These are phyloP conservation scores for Epirrhoe alternata DNA, from an alignment of 2,888 invertebrate species.

Conservation along the genomic window DNA sequence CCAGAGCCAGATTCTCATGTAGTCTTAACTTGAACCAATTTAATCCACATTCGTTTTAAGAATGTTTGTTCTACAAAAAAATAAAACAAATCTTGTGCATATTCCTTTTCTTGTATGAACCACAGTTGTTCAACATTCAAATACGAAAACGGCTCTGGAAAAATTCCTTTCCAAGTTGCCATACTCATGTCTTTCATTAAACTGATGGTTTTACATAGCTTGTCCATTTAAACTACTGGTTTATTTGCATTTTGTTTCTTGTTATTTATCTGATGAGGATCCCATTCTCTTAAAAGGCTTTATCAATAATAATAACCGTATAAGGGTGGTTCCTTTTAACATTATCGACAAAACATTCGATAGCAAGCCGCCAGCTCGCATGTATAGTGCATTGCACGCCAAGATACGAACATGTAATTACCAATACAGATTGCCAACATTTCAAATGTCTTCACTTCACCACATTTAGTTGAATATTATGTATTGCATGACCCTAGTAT, in stretches of 20 bases:
- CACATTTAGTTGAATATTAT: conserved; percentile 1
- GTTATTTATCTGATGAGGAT: conserved; percentile 10
- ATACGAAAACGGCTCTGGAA: conserved; percentile 36
- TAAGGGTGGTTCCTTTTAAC: conserved; percentile 12
- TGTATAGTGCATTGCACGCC: conserved; percentile 17
- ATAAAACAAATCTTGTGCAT: conserved; percentile 39
- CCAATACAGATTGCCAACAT: conserved; percentile 15
- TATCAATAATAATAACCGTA: conserved; percentile 16
- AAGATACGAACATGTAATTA: conserved; percentile 13
- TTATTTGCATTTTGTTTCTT: conserved; percentile 29
- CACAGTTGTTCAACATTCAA: conserved; percentile 34
- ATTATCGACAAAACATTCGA: conserved; percentile 21
- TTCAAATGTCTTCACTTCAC: conserved; percentile 20
- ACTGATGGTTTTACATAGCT: conserved; percentile 27
- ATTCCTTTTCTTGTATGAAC: conserved; percentile 34
- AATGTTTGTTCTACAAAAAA: conserved; percentile 47
- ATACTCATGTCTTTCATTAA: conserved; percentile 38
- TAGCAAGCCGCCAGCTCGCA: conserved; percentile 14
- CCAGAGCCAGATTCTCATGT: conserved; percentile 63
- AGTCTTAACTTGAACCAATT: conserved; percentile 63
- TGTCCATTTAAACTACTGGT: conserved; percentile 28
- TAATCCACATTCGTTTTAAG: conserved; percentile 57
- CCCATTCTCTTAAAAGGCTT: conserved; percentile 13
- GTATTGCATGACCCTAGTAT: conserved; percentile 13
- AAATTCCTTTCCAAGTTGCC: conserved; percentile 27